Conservation (phyloP, 2,888 invertebrate genomes). For the Clitarchus hookeri region DNA sequence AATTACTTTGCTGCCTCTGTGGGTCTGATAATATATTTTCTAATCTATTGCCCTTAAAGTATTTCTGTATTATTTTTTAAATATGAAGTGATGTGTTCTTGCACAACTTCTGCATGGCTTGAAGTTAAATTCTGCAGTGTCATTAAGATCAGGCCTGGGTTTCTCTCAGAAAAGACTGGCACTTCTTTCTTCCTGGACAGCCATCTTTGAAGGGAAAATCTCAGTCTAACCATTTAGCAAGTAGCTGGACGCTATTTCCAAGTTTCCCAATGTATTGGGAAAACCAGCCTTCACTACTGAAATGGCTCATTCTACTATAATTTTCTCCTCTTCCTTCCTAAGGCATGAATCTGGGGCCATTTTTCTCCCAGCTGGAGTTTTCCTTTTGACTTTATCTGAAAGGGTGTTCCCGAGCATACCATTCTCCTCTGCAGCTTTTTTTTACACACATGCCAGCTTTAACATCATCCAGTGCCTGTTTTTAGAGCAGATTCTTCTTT, state of each 20-base stretch:
- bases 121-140: conserved; percentile 45
- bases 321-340: neutral
- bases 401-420: neutral
- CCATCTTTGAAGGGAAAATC: too few relatives aligned
- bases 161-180: too few relatives aligned
- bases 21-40: too few relatives aligned
- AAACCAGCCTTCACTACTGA: neutral
- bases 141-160: conserved; percentile 25
- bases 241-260: neutral
- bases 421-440: neutral
- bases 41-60: too few relatives aligned
- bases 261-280: neutral
- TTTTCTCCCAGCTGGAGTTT: neutral
- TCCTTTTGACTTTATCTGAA: neutral
- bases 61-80: conserved; percentile 50
- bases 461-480: too few relatives aligned
- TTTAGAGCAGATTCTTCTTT: too few relatives aligned
- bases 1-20: too few relatives aligned
- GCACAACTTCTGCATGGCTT: conserved; percentile 48
- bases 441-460: too few relatives aligned
- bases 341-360: conserved; percentile 10
- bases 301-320: neutral
- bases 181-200: too few relatives aligned
- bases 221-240: too few relatives aligned
- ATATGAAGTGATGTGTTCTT: conserved; percentile 51